These are phyloP conservation scores for Lasioglossum calceatum DNA, from an alignment of 2,888 invertebrate species.

Conservation along the genomic window DNA sequence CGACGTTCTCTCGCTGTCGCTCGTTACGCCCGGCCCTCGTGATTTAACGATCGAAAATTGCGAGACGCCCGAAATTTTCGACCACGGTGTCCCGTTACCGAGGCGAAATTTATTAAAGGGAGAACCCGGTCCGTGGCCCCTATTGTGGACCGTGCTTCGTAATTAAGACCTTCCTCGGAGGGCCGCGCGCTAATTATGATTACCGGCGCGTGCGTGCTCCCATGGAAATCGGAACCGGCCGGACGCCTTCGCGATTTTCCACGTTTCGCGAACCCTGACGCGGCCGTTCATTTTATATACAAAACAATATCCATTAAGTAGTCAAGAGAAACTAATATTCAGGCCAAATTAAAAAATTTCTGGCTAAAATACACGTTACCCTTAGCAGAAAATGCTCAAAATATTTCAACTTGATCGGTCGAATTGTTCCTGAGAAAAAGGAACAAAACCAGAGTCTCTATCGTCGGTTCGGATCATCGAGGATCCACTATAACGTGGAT, in stretches of 20 bases:
- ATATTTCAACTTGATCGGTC: background rate
- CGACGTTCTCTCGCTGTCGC: slow-evolving; percentile 39
- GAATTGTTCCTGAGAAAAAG: background rate
- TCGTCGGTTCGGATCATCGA: background rate
- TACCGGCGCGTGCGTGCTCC: slow-evolving; percentile 61
- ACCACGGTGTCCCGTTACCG: slow-evolving; percentile 62
- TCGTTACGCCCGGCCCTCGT: slow-evolving; percentile 49
- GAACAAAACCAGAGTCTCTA: background rate
- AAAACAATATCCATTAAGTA: too few species aligned
- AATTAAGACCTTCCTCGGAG: slow-evolving; percentile 75
- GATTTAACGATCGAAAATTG: slow-evolving; percentile 67
- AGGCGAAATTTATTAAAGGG: slow-evolving; percentile 67
- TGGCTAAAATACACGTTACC: background rate
- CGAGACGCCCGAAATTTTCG: slow-evolving; percentile 62
- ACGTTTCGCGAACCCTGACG: background rate
- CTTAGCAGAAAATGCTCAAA: background rate
- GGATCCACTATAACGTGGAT: background rate
- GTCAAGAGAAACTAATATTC: too few species aligned
- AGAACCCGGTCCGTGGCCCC: slow-evolving; percentile 34
- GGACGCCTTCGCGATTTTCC: background rate
- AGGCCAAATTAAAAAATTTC: too few species aligned
- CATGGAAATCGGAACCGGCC: slow-evolving; percentile 8
- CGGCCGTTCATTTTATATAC: background rate
- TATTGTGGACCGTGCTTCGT: slow-evolving; percentile 68
- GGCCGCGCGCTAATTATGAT: slow-evolving; percentile 71